phyloP scores from a whole-genome alignment of 2,888 invertebrate genomes.

The Strigamia maritima region DNA sequence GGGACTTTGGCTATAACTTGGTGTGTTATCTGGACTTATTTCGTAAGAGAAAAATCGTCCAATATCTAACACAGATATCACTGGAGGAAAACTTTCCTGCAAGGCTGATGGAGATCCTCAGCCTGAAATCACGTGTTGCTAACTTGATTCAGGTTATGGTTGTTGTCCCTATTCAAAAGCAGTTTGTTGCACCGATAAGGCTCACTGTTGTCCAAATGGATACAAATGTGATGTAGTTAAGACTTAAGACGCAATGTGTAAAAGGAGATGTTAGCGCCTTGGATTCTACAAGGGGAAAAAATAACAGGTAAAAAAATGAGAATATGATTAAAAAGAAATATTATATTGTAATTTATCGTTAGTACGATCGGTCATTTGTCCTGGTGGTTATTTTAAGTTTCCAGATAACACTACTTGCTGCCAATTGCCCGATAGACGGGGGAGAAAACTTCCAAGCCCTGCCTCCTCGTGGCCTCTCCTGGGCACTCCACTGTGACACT shows the following conservation, averaged over 20 bases:
- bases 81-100: slow-evolving; percentile 48
- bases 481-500: no score
- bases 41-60: neutral
- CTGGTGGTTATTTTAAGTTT: slow-evolving; percentile 37
- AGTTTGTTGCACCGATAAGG: slow-evolving; percentile 45
- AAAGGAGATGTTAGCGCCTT: neutral
- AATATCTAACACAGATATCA: slow-evolving; percentile 42
- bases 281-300: neutral
- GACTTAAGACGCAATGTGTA: slow-evolving; percentile 28
- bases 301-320: neutral
- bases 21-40: neutral
- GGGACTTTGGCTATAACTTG: neutral
- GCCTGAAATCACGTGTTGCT: slow-evolving; percentile 49
- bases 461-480: no score
- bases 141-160: slow-evolving; percentile 46
- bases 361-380: slow-evolving; percentile 41
- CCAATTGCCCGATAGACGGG: no score
- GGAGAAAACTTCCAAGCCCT: no score
- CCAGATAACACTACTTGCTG: slow-evolving; percentile 21
- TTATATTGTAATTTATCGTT: neutral
- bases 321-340: neutral
- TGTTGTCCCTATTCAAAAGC: slow-evolving; percentile 50
- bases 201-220: slow-evolving; percentile 43
- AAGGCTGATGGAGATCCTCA: slow-evolving; percentile 47
- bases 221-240: slow-evolving; percentile 41